Conservation (phyloP, 2,888 invertebrate genomes). For the Pristionchus japonicus region DNA sequence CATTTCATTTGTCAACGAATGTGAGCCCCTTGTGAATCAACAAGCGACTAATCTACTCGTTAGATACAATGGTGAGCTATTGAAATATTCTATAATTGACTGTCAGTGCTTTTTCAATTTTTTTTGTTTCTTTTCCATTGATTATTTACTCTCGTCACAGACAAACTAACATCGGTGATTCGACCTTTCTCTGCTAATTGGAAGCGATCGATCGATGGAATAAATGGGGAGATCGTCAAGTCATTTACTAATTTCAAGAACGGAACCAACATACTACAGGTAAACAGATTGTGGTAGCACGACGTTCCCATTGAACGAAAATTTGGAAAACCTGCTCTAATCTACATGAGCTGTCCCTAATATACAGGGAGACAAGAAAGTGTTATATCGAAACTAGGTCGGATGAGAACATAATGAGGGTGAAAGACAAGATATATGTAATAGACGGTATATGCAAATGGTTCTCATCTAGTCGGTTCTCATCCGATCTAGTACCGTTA, state of each 20-base stretch:
- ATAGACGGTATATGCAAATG: too few relatives aligned
- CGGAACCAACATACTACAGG: constrained; percentile 92
- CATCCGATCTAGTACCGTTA: too few relatives aligned
- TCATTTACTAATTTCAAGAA: constrained; percentile 97
- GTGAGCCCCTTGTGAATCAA: constrained; percentile 85
- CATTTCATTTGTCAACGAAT: constrained; percentile 96
- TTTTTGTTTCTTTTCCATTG: neutral
- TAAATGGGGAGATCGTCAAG: constrained; percentile 92
- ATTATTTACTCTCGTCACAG: constrained; percentile 75
- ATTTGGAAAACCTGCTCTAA: too few relatives aligned
- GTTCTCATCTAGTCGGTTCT: too few relatives aligned
- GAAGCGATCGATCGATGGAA: constrained; percentile 94
- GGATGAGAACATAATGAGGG: too few relatives aligned
- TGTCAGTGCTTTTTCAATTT: neutral
- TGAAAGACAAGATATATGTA: too few relatives aligned
- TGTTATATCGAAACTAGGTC: too few relatives aligned
- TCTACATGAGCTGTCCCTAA: too few relatives aligned
- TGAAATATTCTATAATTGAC: too few relatives aligned
- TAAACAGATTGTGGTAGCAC: too few relatives aligned
- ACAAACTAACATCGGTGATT: constrained; percentile 85
- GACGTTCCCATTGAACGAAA: too few relatives aligned
- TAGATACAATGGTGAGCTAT: constrained; percentile 76
- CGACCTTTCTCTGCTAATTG: constrained; percentile 91
- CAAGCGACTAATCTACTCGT: constrained; percentile 79
- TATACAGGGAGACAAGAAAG: too few relatives aligned